Conservation (phyloP, 2,888 invertebrate genomes). For the Ctenicera cuprea region DNA sequence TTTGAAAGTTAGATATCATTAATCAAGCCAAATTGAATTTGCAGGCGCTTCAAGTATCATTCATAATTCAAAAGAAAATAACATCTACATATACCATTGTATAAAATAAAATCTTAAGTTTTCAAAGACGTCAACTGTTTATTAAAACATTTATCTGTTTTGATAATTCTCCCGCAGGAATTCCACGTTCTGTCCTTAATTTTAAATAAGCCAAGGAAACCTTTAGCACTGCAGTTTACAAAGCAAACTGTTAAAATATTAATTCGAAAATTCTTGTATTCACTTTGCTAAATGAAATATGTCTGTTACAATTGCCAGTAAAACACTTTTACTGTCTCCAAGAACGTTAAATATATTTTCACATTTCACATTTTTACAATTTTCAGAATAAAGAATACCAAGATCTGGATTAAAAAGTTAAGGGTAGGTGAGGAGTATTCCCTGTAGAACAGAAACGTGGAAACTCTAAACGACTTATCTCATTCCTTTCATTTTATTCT, state of each 20-base stretch:
- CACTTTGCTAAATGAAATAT: constrained; percentile 25
- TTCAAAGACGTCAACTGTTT: not conserved
- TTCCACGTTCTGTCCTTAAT: not conserved
- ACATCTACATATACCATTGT: no score
- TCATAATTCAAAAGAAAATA: constrained; percentile 14
- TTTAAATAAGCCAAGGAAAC: not conserved
- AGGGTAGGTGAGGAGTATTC: not conserved
- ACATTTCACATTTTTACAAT: not conserved
- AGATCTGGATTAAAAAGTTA: not conserved
- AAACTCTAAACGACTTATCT: not conserved
- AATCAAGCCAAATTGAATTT: constrained; percentile 40
- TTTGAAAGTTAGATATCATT: constrained; percentile 25
- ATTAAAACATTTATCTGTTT: not conserved
- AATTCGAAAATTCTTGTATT: not conserved
- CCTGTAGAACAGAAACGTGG: not conserved
- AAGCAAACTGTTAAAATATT: constrained; percentile 14
- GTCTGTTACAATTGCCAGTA: constrained; percentile 14
- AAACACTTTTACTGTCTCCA: constrained; percentile 2
- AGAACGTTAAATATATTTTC: not conserved
- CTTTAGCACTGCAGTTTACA: not conserved
- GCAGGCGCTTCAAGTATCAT: not conserved
- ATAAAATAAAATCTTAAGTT: no score
- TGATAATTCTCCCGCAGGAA: not conserved
- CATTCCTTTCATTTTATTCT: not conserved
- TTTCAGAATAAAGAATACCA: not conserved